Conservation (phyloP, 1,140 invertebrate species). For the Pectinophora gossypiella region DNA sequence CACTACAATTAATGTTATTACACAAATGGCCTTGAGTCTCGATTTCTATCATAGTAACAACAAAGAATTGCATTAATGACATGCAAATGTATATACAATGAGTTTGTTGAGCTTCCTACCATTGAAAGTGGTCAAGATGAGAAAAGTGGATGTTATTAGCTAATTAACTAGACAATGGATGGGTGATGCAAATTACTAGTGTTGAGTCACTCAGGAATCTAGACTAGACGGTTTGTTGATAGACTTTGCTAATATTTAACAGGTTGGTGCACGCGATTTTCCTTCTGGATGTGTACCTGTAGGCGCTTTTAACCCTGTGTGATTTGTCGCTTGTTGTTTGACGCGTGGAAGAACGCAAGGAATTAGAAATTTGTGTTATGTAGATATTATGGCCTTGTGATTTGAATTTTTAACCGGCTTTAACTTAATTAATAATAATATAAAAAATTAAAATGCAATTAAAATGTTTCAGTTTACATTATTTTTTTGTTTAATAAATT, state of each 20-base stretch:
- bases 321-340: no score
- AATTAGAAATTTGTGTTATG: no score
- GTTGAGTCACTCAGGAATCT: not conserved
- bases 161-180: slow-evolving; percentile 34
- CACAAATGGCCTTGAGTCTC: slow-evolving; percentile 35
- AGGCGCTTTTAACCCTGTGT: no score
- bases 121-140: slow-evolving; percentile 37
- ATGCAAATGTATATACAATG: slow-evolving; percentile 37
- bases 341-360: no score
- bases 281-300: no score
- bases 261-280: no score
- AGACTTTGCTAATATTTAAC: not conserved
- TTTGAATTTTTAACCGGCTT: no score
- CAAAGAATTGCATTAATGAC: slow-evolving; percentile 35
- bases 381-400: no score
- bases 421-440: no score
- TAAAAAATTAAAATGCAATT: no score
- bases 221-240: not conserved
- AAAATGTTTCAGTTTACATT: no score
- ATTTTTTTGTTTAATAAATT: no score
- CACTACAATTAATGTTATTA: slow-evolving; percentile 46
- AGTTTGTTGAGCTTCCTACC: slow-evolving; percentile 25
- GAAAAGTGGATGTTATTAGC: slow-evolving; percentile 33
- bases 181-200: not conserved
- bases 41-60: slow-evolving; percentile 49